Evolutionary conservation across 2,888 invertebrate genomes (phyloP).

Genomic region (Drosophila diplacantha): DNA sequence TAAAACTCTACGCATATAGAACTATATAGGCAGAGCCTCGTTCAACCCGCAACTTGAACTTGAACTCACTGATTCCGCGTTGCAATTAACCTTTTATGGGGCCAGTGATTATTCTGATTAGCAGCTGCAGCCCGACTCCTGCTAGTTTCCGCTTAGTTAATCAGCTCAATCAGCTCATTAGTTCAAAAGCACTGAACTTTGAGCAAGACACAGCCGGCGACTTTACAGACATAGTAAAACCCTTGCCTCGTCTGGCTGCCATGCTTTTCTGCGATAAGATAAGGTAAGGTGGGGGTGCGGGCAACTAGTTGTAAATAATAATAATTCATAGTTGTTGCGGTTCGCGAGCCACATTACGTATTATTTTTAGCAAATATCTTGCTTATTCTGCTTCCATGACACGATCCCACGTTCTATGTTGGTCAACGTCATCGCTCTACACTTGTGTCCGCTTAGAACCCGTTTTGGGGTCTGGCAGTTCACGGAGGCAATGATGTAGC

Average conservation of each 20-base stretch:
- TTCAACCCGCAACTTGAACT: not conserved
- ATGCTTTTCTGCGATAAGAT: not conserved
- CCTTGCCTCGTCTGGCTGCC: too few relatives aligned
- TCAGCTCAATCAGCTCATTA: conserved; percentile 3
- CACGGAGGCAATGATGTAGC: conserved; percentile 1
- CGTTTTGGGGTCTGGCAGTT: conserved; percentile 23
- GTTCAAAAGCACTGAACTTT: not conserved
- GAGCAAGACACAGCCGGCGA: not conserved
- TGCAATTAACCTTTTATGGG: not conserved
- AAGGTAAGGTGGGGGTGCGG: too few relatives aligned
- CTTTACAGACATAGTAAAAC: not conserved
- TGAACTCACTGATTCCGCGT: not conserved
- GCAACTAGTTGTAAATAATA: too few relatives aligned
- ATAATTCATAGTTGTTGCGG: too few relatives aligned
- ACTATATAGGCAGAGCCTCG: not conserved
- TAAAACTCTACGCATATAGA: too few relatives aligned
- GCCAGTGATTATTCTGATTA: not conserved
- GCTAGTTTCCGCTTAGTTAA: conserved; percentile 3
- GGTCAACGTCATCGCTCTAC: conserved; percentile 25
- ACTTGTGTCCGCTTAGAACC: conserved; percentile 14
- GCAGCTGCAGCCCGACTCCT: not conserved
- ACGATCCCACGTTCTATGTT: conserved; percentile 10
- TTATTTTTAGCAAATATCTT: not conserved
- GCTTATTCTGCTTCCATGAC: not conserved
- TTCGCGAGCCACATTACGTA: too few relatives aligned